A percentile compares a stretch with the other conserved stretches of the same genome.
These are phyloP conservation scores for Sebastes kiyomatsui DNA, from an alignment of 2,797 vertebrate species.

Conservation along the genomic window DNA sequence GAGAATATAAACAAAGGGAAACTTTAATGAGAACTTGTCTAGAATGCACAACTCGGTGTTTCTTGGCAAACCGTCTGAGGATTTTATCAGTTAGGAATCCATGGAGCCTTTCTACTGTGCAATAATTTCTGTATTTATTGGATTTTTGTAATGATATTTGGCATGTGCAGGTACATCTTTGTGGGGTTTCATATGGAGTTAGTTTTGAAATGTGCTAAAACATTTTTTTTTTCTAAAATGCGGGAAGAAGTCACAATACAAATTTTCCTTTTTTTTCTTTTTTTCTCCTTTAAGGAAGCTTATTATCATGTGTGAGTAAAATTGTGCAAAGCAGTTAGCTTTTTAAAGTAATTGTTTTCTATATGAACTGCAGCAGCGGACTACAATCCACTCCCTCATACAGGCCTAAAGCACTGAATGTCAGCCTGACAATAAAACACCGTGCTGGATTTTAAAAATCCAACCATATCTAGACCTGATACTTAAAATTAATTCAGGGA, in stretches of 20 bases:
- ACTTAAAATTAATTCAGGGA: constrained; percentile 68
- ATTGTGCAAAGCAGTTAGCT: constrained; percentile 94
- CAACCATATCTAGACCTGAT: constrained; percentile 72
- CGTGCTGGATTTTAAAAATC: constrained; percentile 82
- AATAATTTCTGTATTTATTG: constrained; percentile 99
- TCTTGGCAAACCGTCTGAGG: constrained; percentile 89
- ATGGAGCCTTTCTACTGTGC: constrained; percentile 99
- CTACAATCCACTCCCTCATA: constrained; percentile 92
- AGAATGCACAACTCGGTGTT: constrained; percentile 86
- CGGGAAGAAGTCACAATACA: constrained; percentile 85
- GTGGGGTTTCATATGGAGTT: constrained; percentile 85
- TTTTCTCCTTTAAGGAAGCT: constrained; percentile 89
- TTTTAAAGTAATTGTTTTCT: constrained; percentile 80
- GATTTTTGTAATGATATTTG: constrained; percentile 97
- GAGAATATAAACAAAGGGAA: constrained; percentile 87
- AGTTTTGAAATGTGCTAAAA: constrained; percentile 86
- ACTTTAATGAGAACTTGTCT: constrained; percentile 86
- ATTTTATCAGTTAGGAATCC: constrained; percentile 95
- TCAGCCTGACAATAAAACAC: constrained; percentile 84
- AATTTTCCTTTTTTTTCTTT: constrained; percentile 68
- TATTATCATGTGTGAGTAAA: constrained; percentile 91
- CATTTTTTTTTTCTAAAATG: constrained; percentile 74
- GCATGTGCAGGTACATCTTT: constrained; percentile 99
- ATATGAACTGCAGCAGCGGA: constrained; percentile 86
- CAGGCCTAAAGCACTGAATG: constrained; percentile 90